A percentile compares a stretch with the other conserved stretches of the same genome.
Evolutionary conservation across 2,797 vertebrate genomes (phyloP).

Genomic region (Cyprinodon diabolis): DNA sequence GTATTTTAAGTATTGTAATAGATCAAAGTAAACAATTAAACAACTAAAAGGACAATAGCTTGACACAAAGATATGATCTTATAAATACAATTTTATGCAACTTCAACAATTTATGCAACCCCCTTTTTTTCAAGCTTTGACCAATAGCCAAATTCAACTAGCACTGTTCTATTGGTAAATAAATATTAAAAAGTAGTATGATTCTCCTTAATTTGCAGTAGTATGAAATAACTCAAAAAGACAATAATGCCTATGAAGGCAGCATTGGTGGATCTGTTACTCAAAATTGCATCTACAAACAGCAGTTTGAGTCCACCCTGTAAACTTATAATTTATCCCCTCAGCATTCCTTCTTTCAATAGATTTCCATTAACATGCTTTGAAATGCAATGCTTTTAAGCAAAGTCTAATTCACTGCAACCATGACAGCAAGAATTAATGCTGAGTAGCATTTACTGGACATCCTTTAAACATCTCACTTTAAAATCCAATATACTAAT

Average conservation of each 20-base stretch:
- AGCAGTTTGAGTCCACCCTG: constrained; percentile 60
- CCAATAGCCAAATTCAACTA: not conserved
- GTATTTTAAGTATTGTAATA: not conserved
- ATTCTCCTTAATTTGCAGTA: not conserved
- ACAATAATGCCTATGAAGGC: constrained; percentile 33
- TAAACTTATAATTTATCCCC: constrained; percentile 59
- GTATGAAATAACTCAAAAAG: not conserved
- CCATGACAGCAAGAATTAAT: constrained; percentile 52
- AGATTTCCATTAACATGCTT: constrained; percentile 69
- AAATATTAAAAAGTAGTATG: too few species aligned
- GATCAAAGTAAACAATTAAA: not conserved
- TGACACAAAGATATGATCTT: not conserved
- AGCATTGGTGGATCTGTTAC: too few species aligned
- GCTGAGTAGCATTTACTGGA: constrained; percentile 69
- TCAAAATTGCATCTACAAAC: not conserved
- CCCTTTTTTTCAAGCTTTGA: not conserved
- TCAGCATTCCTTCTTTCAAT: constrained; percentile 66
- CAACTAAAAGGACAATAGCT: not conserved
- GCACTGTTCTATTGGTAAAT: not conserved
- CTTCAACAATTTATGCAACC: not conserved
- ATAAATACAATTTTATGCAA: not conserved
- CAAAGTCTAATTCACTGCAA: constrained; percentile 48
- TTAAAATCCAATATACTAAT: constrained; percentile 82
- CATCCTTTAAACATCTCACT: constrained; percentile 66
- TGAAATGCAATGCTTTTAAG: constrained; percentile 63